A percentile compares a stretch with the other conserved stretches of the same genome.
phyloP scores from a whole-genome alignment of 1,140 invertebrate species.

The Diabrotica undecimpunctata region DNA sequence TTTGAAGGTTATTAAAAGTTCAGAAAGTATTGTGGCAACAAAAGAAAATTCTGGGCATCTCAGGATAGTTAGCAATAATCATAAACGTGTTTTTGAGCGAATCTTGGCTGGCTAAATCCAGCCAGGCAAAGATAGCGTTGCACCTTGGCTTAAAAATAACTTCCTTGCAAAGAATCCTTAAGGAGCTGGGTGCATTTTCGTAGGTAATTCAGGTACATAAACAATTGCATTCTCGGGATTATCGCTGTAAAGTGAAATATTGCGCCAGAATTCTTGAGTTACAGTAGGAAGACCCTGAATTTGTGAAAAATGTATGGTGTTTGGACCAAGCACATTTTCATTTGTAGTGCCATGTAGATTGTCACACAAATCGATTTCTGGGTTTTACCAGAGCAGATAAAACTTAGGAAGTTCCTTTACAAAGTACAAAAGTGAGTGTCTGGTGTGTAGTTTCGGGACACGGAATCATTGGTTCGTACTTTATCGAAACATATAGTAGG shows the following conservation, averaged over 20 bases:
- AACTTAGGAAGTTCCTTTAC: too few relatives aligned
- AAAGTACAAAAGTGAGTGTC: too few relatives aligned
- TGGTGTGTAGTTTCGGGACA: too few relatives aligned
- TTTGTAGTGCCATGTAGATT: background rate
- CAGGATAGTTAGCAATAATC: background rate
- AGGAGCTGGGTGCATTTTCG: background rate
- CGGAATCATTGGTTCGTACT: too few relatives aligned
- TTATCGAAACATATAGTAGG: background rate
- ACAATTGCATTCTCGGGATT: too few relatives aligned
- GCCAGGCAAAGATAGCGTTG: background rate
- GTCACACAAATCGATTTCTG: background rate
- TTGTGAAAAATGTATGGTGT: background rate
- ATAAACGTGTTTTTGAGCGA: background rate
- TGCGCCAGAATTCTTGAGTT: background rate
- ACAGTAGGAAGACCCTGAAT: background rate
- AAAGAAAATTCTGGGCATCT: background rate
- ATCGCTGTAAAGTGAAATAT: background rate
- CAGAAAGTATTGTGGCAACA: background rate
- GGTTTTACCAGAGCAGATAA: background rate
- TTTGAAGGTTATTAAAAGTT: background rate
- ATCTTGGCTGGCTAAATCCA: background rate
- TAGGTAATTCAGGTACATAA: background rate
- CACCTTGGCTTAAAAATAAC: background rate
- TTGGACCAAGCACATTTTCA: background rate
- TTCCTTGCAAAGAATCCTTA: background rate